Evolutionary conservation across 2,888 invertebrate genomes (phyloP), one percentile per base, ranked within the genome.

Genomic region (Hoplodrina ambigua): DNA sequence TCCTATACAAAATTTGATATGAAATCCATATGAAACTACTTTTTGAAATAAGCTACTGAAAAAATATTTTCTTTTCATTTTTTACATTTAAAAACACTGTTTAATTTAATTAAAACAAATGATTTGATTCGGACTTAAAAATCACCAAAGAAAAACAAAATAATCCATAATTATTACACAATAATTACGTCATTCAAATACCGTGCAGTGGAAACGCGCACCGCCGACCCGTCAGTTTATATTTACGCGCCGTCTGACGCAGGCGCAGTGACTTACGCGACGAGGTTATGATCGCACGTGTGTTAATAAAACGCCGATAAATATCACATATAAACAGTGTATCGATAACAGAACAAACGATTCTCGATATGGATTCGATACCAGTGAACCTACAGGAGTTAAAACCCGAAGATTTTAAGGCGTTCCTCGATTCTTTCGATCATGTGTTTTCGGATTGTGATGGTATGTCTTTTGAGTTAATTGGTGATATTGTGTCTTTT

Each of bases 371-470:
- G 88, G 55, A 69, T 63, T 67, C 80, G 11, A 82, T 80, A 17
- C 93, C 94, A 44, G 90, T 94, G 80, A 88, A 96, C 82, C 81
- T 97, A 50, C 85, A 90, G 49, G 93, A 94, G 57, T 85, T 96
- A 11, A 86, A 93, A 19, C 87, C 91, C 62, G 90, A 90, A 55
- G 96, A 96, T 56, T 90, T 97, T 19, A 91, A 94, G 77, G 86
- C 89, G 71, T 97, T 97, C 83, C 77, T 98, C 13, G 93, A 96
- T 80, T 96, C 97, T 2, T 97, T 98, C 81, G 98, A 98, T 87
- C 97, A 97, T 81, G 97, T 98, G 62, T 96, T 98, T 72, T 97
- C 97, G 56, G 98, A 98, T 89, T 98, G 98, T 89, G 98, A 98
- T 90, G 98, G 98, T 97, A 89, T 91, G 96, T 92, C 75, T 58